Base-by-base conservation (phyloP, 2,797 vertebrate genomes). In the Danio jaintianensis region DNA sequence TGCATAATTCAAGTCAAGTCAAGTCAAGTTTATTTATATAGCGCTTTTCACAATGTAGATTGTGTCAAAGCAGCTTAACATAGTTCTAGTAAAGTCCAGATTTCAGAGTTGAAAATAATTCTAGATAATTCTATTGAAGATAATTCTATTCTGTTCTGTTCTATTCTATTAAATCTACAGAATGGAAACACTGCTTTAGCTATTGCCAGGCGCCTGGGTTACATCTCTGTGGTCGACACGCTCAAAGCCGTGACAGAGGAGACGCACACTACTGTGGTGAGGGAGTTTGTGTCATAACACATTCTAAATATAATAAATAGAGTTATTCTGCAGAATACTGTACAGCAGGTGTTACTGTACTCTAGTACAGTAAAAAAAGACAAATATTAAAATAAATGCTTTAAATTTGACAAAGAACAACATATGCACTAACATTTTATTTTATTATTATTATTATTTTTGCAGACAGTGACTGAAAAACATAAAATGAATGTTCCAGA, bases 401-500 rank as follows among this genome's bases (percentile, higher is more conserved):
- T 69, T 40, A 18, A 52, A 18, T 69, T 38, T 53, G 67, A 69
- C 13, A 13, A 22, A 38, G 48, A n/a, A 47, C 2, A 12, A 69
- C 52, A n/a, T 69, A 29, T 29, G 7, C 18, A 20, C 36, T 18
- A 38, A 11, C 16, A 2, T 16, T 0, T 36, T 12, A 64, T 48
- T n/a, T 29, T 9, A 52, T 52, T 63, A n/a, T 72, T 61, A n/a
- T 22, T 15, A 4, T 79, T 53, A 85, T 15, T 88, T 83, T 18
- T 61, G 69, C 90, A 99, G 98, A 96, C 96, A 10, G 92, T 98
- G 88, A 97, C 93, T 6, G 98, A 99, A 93, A 99, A 99, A 87
- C 98, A 99, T 93, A 98, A 96, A 93, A 96, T 99, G 94, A 99
- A 99, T 61, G 97, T 99, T 78, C 98, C 98, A 0, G 98, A 99